These are phyloP conservation scores for Potamarius usumacintae DNA, from an alignment of 2,113 vertebrate species.

Conservation along the genomic window DNA sequence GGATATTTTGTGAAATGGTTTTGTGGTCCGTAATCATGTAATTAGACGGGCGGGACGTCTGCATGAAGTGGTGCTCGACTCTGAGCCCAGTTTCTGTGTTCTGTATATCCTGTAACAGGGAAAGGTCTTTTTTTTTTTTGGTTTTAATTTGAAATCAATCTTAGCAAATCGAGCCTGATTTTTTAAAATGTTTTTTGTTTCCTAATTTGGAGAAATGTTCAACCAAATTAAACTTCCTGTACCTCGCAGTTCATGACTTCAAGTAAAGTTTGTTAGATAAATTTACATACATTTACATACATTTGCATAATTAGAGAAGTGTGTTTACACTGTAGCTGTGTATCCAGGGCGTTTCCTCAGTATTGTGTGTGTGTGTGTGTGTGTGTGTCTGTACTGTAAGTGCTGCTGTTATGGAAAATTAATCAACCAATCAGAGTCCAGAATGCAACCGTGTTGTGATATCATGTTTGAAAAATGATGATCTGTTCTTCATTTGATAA, in stretches of 20 bases:
- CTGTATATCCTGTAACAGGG: background rate
- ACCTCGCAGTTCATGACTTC: background rate
- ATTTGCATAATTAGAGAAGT: background rate
- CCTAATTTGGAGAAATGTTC: background rate
- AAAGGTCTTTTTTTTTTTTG: background rate
- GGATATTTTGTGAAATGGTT: background rate
- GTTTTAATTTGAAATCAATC: background rate
- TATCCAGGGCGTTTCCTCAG: background rate
- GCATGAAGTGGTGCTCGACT: background rate
- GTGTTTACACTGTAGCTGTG: background rate
- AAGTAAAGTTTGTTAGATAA: background rate
- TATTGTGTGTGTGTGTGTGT: background rate
- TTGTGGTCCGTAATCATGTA: conserved; percentile 14
- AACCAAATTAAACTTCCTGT: background rate
- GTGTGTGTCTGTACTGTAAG: too few relatives aligned
- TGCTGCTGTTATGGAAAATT: background rate
- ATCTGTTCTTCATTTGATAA: background rate
- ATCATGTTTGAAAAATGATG: background rate
- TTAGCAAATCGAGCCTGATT: background rate
- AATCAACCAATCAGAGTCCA: background rate
- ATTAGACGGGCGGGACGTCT: conserved; percentile 18
- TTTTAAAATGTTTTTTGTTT: background rate
- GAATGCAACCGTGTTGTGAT: background rate
- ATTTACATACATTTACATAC: background rate
- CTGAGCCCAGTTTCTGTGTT: background rate